Evolutionary conservation across 2,888 invertebrate species (phyloP).

Genomic region (Tuta absoluta): DNA sequence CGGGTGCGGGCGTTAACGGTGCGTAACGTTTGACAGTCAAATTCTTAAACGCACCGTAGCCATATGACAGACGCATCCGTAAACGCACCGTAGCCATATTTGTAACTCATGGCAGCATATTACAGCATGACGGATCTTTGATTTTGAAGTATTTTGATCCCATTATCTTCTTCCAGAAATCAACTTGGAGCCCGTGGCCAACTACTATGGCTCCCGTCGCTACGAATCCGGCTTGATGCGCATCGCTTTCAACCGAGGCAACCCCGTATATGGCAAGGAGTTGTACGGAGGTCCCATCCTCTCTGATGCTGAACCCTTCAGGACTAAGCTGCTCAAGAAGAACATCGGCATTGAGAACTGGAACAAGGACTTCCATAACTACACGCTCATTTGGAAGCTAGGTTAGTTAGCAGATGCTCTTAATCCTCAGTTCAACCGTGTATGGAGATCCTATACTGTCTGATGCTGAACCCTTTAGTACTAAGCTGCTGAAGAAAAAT

Average conservation of each 20-base stretch:
- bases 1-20: too few relatives aligned
- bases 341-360: slow-evolving; percentile 71
- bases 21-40: too few relatives aligned
- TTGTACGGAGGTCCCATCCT: slow-evolving; percentile 66
- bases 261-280: slow-evolving; percentile 67
- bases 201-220: slow-evolving; percentile 82
- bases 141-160: too few relatives aligned
- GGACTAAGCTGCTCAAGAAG: slow-evolving; percentile 58
- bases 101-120: too few relatives aligned
- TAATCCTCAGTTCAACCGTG: too few relatives aligned
- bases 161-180: slow-evolving; percentile 78
- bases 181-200: slow-evolving; percentile 84
- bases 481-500: slow-evolving; percentile 58
- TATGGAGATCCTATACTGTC: slow-evolving; percentile 66
- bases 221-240: slow-evolving; percentile 87
- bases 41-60: too few relatives aligned
- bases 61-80: too few relatives aligned
- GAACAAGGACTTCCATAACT: slow-evolving; percentile 85
- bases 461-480: slow-evolving; percentile 69
- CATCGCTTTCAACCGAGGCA: slow-evolving; percentile 86
- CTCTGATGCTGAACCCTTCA: slow-evolving; percentile 68
- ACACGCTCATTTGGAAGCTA: slow-evolving; percentile 85
- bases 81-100: too few relatives aligned
- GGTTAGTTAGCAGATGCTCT: slow-evolving; percentile 57
- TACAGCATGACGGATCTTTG: too few relatives aligned